These are phyloP conservation scores for Lumbricus terrestris DNA, from an alignment of 2,888 invertebrate genomes.

Conservation along the genomic window DNA sequence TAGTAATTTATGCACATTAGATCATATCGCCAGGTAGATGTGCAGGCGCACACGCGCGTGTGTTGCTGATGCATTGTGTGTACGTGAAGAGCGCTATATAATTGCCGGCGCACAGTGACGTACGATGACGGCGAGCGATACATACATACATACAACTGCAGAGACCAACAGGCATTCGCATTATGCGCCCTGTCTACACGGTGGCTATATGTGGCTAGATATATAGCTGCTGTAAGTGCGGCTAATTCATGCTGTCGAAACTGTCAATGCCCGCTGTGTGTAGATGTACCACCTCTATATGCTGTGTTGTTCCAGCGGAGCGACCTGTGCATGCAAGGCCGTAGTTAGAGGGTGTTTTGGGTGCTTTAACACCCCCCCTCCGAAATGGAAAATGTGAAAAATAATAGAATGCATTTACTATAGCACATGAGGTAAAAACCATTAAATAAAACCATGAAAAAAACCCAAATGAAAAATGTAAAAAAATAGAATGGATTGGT, in stretches of 20 bases:
- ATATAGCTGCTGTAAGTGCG: too few relatives aligned
- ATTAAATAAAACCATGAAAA: too few relatives aligned
- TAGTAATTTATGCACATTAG: neutral
- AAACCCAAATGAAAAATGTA: too few relatives aligned
- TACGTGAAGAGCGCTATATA: neutral
- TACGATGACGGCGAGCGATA: neutral
- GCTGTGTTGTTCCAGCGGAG: neutral
- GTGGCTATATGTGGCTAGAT: too few relatives aligned
- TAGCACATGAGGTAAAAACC: too few relatives aligned
- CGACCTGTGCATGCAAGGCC: neutral
- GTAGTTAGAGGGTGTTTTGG: too few relatives aligned
- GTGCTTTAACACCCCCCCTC: too few relatives aligned
- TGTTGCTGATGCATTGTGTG: neutral
- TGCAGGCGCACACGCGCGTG: neutral
- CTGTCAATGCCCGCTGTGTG: neutral
- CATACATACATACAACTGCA: too few relatives aligned
- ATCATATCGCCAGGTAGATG: neutral
- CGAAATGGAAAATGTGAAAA: too few relatives aligned
- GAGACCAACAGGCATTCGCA: neutral
- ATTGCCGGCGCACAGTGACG: neutral
- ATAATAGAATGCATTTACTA: too few relatives aligned
- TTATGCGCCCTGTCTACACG: neutral
- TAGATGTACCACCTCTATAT: neutral
- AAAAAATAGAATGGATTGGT: too few relatives aligned
- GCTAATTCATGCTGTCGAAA: constrained; percentile 3